Base-by-base conservation (phyloP, 2,888 invertebrate genomes). In the Scaptomyza flava region DNA sequence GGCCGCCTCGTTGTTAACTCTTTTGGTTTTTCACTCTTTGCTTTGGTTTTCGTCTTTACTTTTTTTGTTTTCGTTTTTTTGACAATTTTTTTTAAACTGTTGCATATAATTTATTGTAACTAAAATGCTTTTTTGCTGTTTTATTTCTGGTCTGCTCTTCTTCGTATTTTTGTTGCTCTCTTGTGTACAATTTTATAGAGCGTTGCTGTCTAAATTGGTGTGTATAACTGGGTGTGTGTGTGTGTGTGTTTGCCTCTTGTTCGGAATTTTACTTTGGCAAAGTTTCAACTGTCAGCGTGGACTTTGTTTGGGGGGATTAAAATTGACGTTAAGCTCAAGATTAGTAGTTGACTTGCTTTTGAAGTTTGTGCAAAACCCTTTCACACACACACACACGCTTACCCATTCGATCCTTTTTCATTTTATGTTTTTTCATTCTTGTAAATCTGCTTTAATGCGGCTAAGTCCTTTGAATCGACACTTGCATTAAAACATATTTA, bases 71-170 rank as follows among this genome's bases (percentile, higher is more conserved):
- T n/a, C n/a, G n/a, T 38, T 48, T 20, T 48, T 46, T 23, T 12
- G 11, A 5, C 47, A 50, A 42, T 73, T 74, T 80, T 80, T 79
- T 82, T 77, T 77, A 72, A 84, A 84, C 84, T 84, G 84, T 84
- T 84, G 84, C 84, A 88, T 84, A 88, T 88, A 84, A 84, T 84
- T 84, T 84, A 84, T 84, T 86, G 88, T 88, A 83, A 88, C 84
- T 83, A 77, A 86, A 86, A 86, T 74, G 75, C n/a, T 77, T 67
- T 66, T 65, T 52, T 65, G 46, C 6, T 36, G n/a, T 9, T 47
- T 30, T 46, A 14, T 12, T 14, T 53, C 64, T 54, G 53, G 27
- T 43, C 46, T 72, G 46, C 51, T 56, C 38, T 48, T 17, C 9
- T 17, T 33, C 11, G 11, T 33, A 1, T 50, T 68, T 87, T 81